A percentile compares a stretch with the other conserved stretches of the same genome.
phyloP scores from a whole-genome alignment of 2,113 vertebrate genomes.

The Leuciscus idus region DNA sequence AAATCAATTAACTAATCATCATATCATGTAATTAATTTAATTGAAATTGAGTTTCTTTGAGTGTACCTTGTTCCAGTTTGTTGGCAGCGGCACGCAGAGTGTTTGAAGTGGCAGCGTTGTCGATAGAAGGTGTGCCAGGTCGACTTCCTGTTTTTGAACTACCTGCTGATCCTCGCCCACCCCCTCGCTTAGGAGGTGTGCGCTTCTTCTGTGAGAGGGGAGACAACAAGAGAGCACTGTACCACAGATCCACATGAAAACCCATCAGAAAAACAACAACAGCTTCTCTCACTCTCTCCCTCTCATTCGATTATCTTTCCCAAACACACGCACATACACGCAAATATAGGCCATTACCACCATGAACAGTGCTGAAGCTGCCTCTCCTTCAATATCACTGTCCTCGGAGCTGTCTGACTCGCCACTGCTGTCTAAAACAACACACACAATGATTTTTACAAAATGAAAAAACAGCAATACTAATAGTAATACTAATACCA shows the following conservation, averaged over 20 bases:
- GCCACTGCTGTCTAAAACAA: slow-evolving; percentile 85
- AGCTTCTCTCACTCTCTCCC: background rate
- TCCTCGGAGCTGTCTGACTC: slow-evolving; percentile 92
- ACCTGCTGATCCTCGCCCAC: slow-evolving; percentile 83
- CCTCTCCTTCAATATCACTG: slow-evolving; percentile 90
- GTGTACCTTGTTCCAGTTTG: slow-evolving; percentile 87
- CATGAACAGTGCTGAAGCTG: slow-evolving; percentile 90
- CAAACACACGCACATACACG: slow-evolving; percentile 37
- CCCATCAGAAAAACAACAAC: background rate
- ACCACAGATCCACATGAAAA: background rate
- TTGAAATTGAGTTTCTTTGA: background rate
- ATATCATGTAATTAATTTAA: background rate
- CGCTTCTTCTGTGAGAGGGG: slow-evolving; percentile 81
- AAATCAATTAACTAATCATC: background rate
- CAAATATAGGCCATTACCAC: slow-evolving; percentile 62
- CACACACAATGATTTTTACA: background rate
- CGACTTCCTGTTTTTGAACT: slow-evolving; percentile 87
- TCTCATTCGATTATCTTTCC: background rate
- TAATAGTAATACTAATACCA: too few species aligned
- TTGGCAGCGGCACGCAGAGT: slow-evolving; percentile 86
- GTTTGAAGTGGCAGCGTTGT: slow-evolving; percentile 79
- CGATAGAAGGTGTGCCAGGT: slow-evolving; percentile 83
- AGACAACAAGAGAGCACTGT: background rate
- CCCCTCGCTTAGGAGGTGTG: slow-evolving; percentile 84
- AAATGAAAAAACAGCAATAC: background rate